Conservation (phyloP, 2,888 invertebrate species). For the Plebejus anna region DNA sequence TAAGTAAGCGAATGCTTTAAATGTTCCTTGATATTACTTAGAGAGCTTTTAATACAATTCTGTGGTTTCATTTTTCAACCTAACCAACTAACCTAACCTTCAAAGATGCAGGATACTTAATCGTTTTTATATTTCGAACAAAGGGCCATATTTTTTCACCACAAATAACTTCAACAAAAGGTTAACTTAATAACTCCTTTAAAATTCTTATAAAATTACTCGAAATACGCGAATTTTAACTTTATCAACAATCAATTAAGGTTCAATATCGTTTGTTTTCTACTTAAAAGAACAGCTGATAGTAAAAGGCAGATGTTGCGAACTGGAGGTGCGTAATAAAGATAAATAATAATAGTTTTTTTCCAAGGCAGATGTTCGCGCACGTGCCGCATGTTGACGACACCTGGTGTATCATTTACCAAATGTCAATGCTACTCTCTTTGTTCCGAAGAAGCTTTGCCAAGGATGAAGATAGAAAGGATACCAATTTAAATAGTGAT, state of each 20-base stretch:
- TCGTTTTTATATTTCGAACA: conserved; percentile 17
- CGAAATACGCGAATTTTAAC: not conserved
- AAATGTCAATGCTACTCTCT: conserved; percentile 43
- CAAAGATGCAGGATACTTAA: not conserved
- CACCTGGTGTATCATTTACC: conserved; percentile 61
- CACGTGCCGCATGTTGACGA: conserved; percentile 60
- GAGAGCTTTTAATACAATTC: not conserved
- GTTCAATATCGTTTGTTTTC: not conserved
- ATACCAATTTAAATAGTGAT: not conserved
- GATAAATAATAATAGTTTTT: conserved; percentile 58
- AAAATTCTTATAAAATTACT: not conserved
- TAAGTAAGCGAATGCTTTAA: no score
- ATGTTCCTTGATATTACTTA: not conserved
- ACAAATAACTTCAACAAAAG: conserved; percentile 23
- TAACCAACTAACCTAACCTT: not conserved
- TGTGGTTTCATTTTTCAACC: not conserved
- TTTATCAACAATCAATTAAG: not conserved
- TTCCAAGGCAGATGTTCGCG: conserved; percentile 65
- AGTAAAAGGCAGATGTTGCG: conserved; percentile 53
- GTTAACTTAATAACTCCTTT: conserved; percentile 12
- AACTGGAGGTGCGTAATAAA: conserved; percentile 54
- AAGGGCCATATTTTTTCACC: not conserved
- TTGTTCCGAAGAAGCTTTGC: not conserved
- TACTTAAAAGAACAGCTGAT: conserved; percentile 40
- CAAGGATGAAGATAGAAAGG: not conserved